phyloP scores from a whole-genome alignment of 2,797 vertebrate species.

The Syngnathus acus region DNA sequence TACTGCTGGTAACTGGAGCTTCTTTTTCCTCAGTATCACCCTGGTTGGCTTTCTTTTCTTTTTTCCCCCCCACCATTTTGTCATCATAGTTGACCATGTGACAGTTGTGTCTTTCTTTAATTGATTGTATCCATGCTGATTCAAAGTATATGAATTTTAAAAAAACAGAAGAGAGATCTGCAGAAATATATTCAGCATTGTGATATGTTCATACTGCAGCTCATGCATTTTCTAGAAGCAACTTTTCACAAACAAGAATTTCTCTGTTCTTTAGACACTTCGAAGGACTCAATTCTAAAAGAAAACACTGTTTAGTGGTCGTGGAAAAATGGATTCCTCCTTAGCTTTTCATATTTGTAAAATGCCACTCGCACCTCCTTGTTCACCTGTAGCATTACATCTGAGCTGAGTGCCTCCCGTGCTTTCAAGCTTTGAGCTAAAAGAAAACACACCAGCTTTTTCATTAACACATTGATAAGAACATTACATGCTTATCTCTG shows the following conservation, averaged over 20 bases:
- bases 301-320: background rate
- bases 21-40: background rate
- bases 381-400: constrained; percentile 1
- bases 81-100: background rate
- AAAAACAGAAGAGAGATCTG: background rate
- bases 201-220: background rate
- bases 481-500: background rate
- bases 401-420: background rate
- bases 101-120: too few relatives aligned
- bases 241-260: background rate
- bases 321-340: background rate
- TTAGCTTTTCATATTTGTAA: background rate
- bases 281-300: background rate
- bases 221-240: background rate
- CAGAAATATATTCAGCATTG: background rate
- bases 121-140: too few relatives aligned
- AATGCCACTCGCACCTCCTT: background rate
- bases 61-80: background rate
- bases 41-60: background rate
- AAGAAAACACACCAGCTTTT: background rate
- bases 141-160: background rate
- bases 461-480: background rate
- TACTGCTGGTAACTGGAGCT: constrained; percentile 20
- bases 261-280: background rate
- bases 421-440: background rate